Percentiles rank a stretch among this genome's conserved stretches.
Conservation (phyloP, 2,888 invertebrate genomes). For the Thecophora atra region DNA sequence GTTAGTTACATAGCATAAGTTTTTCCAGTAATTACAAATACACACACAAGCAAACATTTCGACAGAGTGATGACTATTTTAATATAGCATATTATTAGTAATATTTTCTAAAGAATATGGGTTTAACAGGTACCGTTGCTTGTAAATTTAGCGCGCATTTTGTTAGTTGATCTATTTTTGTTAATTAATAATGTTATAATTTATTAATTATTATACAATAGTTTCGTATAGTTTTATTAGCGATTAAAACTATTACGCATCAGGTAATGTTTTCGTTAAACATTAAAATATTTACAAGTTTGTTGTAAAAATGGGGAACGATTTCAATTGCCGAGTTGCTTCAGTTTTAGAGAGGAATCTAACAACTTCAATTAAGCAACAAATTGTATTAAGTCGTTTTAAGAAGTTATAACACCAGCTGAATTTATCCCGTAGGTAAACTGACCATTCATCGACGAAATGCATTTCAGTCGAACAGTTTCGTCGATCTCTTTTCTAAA, state of each 20-base stretch:
- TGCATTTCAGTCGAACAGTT: constrained; percentile 4
- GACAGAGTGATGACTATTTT: background rate
- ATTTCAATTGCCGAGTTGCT: too few species aligned
- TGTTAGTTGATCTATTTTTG: background rate
- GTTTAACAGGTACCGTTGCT: constrained; percentile 29
- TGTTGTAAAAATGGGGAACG: too few species aligned
- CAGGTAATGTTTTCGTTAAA: background rate
- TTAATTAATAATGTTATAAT: background rate
- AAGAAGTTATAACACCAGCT: too few species aligned
- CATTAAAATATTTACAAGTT: too few species aligned
- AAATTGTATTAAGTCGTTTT: too few species aligned
- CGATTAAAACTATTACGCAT: background rate
- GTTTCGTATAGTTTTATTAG: background rate
- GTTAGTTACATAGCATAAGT: too few species aligned
- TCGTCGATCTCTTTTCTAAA: background rate
- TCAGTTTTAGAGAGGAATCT: too few species aligned
- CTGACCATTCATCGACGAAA: too few species aligned
- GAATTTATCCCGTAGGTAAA: too few species aligned
- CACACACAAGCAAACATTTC: constrained; percentile 11
- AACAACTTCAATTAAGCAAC: too few species aligned
- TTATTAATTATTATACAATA: background rate
- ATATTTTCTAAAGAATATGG: background rate
- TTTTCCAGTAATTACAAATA: background rate
- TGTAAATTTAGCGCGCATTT: constrained; percentile 24
- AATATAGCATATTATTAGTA: background rate